Percentiles rank a stretch among this genome's conserved stretches.
Conservation (phyloP, 2,797 vertebrate species). For the Prunella strophiata region DNA sequence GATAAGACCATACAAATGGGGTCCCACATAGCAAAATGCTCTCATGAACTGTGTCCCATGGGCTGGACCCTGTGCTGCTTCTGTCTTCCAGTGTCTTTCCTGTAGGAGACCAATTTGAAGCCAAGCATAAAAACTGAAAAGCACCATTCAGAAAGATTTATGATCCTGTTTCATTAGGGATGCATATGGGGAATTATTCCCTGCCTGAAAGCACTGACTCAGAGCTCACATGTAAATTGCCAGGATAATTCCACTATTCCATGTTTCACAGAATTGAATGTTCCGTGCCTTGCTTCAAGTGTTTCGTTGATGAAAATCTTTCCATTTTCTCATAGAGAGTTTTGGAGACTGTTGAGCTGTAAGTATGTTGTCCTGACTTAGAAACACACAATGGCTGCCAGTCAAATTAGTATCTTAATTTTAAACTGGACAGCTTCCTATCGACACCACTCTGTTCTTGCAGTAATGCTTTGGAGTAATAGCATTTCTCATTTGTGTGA, state of each 20-base stretch:
- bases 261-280: not conserved
- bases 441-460: not conserved
- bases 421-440: not conserved
- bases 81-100: not conserved
- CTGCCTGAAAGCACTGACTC: constrained; percentile 38
- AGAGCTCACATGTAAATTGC: constrained; percentile 49
- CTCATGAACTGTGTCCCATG: not conserved
- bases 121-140: not conserved
- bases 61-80: not conserved
- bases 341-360: not conserved
- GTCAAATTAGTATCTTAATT: not conserved
- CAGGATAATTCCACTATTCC: constrained; percentile 14
- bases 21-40: not conserved
- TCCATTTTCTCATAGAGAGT: not conserved
- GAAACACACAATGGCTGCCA: not conserved
- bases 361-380: not conserved
- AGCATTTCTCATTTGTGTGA: not conserved
- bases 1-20: not conserved
- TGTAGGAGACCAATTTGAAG: not conserved
- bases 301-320: constrained; percentile 8
- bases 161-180: constrained; percentile 8
- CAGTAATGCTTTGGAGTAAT: not conserved
- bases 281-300: not conserved
- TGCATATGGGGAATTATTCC: constrained; percentile 31
- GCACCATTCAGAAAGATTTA: constrained; percentile 29